Percentiles rank a stretch among this genome's conserved stretches.
Evolutionary conservation across 2,888 invertebrate genomes (phyloP).

Genomic region (Macropis europaea): DNA sequence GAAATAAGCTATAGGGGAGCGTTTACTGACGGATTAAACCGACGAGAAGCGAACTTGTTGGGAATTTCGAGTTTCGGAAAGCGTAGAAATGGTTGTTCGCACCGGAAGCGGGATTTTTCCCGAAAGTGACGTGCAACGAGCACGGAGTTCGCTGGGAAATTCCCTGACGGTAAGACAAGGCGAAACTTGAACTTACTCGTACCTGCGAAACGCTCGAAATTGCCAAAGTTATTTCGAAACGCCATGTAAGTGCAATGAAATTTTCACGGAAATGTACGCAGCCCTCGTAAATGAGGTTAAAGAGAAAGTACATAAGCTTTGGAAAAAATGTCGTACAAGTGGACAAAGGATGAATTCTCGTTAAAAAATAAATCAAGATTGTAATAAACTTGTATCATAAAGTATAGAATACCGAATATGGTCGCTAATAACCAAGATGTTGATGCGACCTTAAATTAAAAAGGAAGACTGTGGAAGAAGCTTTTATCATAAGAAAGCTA

Average conservation of each 20-base stretch:
- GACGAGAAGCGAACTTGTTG: not conserved
- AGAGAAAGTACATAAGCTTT: constrained; percentile 22
- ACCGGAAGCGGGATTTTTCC: constrained; percentile 20
- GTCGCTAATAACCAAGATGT: no score
- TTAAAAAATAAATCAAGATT: no score
- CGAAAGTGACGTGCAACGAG: not conserved
- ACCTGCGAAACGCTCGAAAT: constrained; percentile 8
- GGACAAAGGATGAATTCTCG: not conserved
- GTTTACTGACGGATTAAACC: constrained; percentile 6
- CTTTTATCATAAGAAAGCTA: no score
- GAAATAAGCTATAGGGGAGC: not conserved
- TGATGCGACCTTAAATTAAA: no score
- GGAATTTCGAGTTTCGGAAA: not conserved
- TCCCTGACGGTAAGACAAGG: not conserved
- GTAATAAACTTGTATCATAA: no score
- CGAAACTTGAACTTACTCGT: not conserved
- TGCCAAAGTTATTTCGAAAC: not conserved
- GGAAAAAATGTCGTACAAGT: no score
- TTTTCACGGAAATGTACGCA: not conserved
- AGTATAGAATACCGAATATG: no score
- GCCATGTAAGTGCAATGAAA: constrained; percentile 26
- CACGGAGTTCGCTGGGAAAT: not conserved
- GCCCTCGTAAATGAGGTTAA: no score
- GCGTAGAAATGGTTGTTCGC: constrained; percentile 7
- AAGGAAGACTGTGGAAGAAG: no score